Evolutionary conservation across 2,888 invertebrate genomes (phyloP).

Genomic region (Pocota personata): DNA sequence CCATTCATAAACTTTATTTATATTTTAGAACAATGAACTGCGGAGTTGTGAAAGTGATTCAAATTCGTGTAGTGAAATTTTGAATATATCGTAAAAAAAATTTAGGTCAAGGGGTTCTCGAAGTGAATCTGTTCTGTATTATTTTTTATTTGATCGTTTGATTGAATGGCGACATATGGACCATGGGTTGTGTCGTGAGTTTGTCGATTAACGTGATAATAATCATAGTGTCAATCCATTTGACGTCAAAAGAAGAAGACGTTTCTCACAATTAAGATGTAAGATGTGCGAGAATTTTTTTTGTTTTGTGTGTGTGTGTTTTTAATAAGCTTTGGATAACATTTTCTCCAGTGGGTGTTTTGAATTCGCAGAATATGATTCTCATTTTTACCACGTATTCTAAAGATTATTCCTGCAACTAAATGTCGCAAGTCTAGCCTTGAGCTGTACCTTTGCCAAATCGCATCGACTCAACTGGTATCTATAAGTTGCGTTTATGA

Average conservation of each 20-base stretch:
- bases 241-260: not conserved
- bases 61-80: constrained; percentile 38
- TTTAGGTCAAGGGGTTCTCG: constrained; percentile 47
- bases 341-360: too few relatives aligned
- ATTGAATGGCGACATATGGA: not conserved
- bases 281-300: not conserved
- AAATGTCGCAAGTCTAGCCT: too few relatives aligned
- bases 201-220: not conserved
- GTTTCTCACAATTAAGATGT: not conserved
- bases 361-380: too few relatives aligned
- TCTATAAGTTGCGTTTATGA: too few relatives aligned
- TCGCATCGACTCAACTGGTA: too few relatives aligned
- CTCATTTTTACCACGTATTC: too few relatives aligned
- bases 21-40: constrained; percentile 48
- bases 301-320: not conserved
- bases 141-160: not conserved
- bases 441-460: too few relatives aligned
- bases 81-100: constrained; percentile 8
- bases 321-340: not conserved
- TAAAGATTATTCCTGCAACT: too few relatives aligned
- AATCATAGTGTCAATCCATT: not conserved
- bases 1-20: not conserved
- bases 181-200: not conserved
- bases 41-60: constrained; percentile 56
- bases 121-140: constrained; percentile 24